Percentiles rank a stretch among this genome's conserved stretches.
Evolutionary conservation across 2,113 vertebrate species (phyloP).

Genomic region (Nematolebias whitei): DNA sequence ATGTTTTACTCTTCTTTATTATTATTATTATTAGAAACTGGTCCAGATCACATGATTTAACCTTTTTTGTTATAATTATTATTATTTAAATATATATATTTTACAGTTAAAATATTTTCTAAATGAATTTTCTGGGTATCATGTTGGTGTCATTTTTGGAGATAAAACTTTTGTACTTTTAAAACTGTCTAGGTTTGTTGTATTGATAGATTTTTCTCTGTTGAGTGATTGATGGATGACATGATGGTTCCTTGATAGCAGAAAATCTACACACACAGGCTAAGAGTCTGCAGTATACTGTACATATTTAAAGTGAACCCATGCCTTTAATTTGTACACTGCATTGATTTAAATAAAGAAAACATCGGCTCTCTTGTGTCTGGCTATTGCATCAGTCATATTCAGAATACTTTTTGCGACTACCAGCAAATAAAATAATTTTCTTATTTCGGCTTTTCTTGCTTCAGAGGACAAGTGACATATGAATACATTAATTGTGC

Average conservation of each 20-base stretch:
- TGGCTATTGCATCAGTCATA: slow-evolving; percentile 2
- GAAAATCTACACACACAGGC: slow-evolving; percentile 10
- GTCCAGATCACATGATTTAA: no score
- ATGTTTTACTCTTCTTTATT: neutral
- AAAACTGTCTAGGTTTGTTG: neutral
- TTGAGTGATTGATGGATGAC: no score
- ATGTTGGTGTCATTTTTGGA: neutral
- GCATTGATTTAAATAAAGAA: neutral
- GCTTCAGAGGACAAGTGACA: no score
- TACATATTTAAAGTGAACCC: neutral
- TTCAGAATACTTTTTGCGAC: no score
- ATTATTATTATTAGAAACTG: neutral
- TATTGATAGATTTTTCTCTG: no score
- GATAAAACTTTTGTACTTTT: neutral
- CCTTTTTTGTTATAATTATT: no score
- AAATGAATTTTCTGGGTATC: neutral
- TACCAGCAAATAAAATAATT: no score
- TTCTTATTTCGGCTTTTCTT: no score
- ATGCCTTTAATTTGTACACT: neutral
- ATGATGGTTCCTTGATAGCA: neutral
- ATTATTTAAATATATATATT: no score
- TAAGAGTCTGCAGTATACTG: no score
- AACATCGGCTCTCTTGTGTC: neutral
- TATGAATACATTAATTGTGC: no score
- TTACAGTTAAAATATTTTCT: neutral